Percentiles rank a stretch among this genome's conserved stretches.
Conservation (phyloP, 1,140 invertebrate genomes). For the Neodiprion pinetum region DNA sequence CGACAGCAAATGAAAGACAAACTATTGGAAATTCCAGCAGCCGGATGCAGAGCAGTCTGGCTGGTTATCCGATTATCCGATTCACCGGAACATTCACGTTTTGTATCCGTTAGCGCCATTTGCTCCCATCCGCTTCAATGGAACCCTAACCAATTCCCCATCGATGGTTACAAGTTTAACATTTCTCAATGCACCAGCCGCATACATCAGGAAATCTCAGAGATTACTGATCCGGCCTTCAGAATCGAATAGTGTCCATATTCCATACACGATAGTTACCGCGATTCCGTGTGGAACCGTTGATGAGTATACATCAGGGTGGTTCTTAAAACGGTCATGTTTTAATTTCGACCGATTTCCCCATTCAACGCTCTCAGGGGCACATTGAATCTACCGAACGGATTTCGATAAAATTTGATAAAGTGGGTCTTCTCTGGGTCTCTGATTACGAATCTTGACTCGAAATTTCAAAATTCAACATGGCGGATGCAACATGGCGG, state of each 20-base stretch:
- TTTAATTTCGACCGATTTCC: not conserved
- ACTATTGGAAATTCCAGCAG: constrained; percentile 54
- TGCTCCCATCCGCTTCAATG: not conserved
- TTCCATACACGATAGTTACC: not conserved
- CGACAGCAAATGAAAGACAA: constrained; percentile 46
- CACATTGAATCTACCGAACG: not conserved
- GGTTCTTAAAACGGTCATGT: not conserved
- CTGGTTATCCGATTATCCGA: constrained; percentile 60
- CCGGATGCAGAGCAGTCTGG: constrained; percentile 57
- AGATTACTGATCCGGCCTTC: too few relatives aligned
- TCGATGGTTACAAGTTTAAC: not conserved
- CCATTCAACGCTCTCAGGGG: not conserved
- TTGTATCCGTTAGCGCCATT: constrained; percentile 3
- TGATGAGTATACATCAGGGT: not conserved
- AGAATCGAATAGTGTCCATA: not conserved
- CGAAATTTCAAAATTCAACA: too few relatives aligned
- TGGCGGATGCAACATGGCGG: too few relatives aligned
- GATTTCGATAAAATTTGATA: not conserved
- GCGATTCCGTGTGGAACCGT: not conserved
- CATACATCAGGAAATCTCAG: not conserved
- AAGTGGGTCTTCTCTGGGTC: not conserved
- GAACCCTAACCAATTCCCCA: not conserved
- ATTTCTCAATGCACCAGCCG: not conserved
- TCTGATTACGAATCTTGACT: not conserved
- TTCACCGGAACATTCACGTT: constrained; percentile 55